Percentiles rank a stretch among this genome's conserved stretches.
Conservation (phyloP, 2,888 invertebrate species). For the Drosophila bunnanda region DNA sequence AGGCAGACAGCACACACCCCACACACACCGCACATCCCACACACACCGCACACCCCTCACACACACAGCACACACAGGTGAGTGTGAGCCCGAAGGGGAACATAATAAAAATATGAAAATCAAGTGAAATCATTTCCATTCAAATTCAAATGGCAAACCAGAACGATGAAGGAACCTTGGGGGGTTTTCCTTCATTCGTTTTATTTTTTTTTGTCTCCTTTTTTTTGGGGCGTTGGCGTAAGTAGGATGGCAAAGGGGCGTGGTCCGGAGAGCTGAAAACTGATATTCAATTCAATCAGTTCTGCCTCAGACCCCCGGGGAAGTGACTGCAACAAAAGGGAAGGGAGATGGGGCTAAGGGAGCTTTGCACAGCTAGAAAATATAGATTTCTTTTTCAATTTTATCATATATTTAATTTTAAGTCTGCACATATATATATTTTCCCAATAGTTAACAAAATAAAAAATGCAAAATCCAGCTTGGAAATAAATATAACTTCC, state of each 20-base stretch:
- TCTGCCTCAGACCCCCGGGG: conserved; percentile 46
- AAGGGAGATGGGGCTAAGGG: background rate
- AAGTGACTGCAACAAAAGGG: conserved; percentile 10
- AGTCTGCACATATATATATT: background rate
- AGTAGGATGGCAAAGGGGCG: background rate
- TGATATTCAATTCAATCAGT: conserved; percentile 79
- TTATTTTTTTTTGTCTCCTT: background rate
- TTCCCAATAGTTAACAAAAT: background rate
- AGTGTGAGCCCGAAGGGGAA: conserved; percentile 41
- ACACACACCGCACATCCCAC: background rate
- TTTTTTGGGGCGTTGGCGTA: background rate
- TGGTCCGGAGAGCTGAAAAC: conserved; percentile 59
- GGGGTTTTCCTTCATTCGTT: background rate
- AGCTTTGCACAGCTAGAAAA: background rate
- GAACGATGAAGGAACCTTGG: conserved; percentile 26
- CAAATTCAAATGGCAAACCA: conserved; percentile 70
- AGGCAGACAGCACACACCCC: background rate
- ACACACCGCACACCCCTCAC: background rate
- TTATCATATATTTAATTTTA: background rate
- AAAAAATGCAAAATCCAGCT: background rate
- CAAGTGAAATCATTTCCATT: conserved; percentile 79
- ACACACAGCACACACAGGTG: background rate
- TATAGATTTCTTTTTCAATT: background rate
- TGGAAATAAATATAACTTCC: background rate
- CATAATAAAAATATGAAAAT: conserved; percentile 74